These are phyloP conservation scores for Neofelis nebulosa DNA, from an alignment of 2,113 vertebrate species.

Conservation along the genomic window DNA sequence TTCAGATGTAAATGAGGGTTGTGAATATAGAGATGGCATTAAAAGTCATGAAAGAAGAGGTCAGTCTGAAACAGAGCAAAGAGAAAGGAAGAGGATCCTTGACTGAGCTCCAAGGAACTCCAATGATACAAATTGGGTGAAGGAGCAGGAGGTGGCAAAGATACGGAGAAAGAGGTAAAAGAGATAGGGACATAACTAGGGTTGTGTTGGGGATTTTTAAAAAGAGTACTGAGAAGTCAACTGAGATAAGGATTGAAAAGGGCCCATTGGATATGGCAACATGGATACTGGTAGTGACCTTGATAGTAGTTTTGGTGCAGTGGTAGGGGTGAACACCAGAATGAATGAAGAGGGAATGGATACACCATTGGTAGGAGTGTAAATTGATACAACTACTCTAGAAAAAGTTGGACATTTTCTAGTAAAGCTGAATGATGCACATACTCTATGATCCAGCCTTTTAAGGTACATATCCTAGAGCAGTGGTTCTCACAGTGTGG, in stretches of 20 bases:
- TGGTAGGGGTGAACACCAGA: neutral
- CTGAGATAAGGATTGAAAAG: neutral
- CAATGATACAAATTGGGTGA: neutral
- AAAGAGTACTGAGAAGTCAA: neutral
- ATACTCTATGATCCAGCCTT: neutral
- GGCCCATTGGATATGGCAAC: neutral
- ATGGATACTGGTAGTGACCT: neutral
- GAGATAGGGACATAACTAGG: neutral
- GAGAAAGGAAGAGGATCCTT: neutral
- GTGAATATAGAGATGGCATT: conserved; percentile 1
- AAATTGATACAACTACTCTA: conserved; percentile 35
- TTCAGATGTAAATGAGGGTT: conserved; percentile 12
- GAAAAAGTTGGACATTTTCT: conserved; percentile 36
- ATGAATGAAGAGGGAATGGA: neutral
- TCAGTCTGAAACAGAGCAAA: neutral
- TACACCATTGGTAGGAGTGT: neutral
- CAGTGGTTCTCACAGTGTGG: neutral
- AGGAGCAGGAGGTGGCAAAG: neutral
- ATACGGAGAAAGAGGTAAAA: conserved; percentile 9
- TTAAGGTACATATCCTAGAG: conserved; percentile 1
- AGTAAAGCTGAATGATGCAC: conserved; percentile 26
- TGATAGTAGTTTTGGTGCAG: neutral
- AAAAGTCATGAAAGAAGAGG: conserved; percentile 10
- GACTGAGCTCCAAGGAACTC: conserved; percentile 10
- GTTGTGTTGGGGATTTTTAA: conserved; percentile 2